These are phyloP conservation scores for Harpalus rufipes DNA, from an alignment of 2,888 invertebrate genomes.

Conservation along the genomic window DNA sequence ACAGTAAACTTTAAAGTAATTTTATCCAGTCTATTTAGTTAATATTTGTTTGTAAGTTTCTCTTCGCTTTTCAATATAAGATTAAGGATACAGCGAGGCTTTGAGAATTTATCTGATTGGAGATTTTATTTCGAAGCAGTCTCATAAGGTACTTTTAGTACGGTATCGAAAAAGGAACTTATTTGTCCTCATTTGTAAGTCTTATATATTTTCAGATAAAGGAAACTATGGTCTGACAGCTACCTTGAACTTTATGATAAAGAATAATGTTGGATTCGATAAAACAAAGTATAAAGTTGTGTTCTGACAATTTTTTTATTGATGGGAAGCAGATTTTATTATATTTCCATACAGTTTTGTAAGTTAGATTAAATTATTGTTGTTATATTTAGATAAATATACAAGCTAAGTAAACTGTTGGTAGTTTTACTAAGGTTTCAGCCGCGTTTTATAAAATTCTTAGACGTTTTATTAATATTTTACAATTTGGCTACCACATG, in stretches of 20 bases:
- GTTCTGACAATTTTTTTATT: not conserved
- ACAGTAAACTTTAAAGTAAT: slow-evolving; percentile 31
- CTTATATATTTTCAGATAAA: slow-evolving; percentile 14
- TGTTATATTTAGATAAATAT: no score
- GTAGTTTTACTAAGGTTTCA: no score
- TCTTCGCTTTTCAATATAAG: not conserved
- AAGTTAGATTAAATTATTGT: no score
- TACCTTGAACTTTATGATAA: slow-evolving; percentile 16
- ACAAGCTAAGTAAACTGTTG: no score
- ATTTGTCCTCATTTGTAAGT: slow-evolving; percentile 7
- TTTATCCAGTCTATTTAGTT: slow-evolving; percentile 24
- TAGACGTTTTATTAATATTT: no score
- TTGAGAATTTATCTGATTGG: slow-evolving; percentile 17
- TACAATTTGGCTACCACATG: no score
- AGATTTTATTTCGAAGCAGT: slow-evolving; percentile 3
- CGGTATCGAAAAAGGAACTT: not conserved
- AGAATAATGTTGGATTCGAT: slow-evolving; percentile 15
- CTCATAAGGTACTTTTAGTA: slow-evolving; percentile 4
- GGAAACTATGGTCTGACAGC: slow-evolving; percentile 16
- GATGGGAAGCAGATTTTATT: not conserved
- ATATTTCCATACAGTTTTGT: not conserved
- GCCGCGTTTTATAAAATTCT: no score
- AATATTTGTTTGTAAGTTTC: slow-evolving; percentile 23
- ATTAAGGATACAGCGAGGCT: slow-evolving; percentile 1
- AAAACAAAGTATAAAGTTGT: slow-evolving; percentile 20